These are phyloP conservation scores for Melolontha melolontha DNA, from an alignment of 2,888 invertebrate genomes.

Conservation along the genomic window DNA sequence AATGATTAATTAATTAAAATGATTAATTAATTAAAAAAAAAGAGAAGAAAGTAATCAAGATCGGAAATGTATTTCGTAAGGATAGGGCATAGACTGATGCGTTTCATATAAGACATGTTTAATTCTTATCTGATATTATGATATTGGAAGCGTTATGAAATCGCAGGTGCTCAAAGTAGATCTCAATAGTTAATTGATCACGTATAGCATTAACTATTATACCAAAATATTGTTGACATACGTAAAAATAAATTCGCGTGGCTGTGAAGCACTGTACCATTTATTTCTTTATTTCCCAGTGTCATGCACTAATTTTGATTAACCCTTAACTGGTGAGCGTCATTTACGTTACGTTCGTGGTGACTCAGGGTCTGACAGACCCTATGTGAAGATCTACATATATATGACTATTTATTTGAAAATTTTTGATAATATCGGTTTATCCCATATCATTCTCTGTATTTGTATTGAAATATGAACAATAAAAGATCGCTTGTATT, in stretches of 20 bases:
- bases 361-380: too few species aligned
- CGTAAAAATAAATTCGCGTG: slow-evolving; percentile 4
- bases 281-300: too few species aligned
- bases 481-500: too few species aligned
- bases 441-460: too few species aligned
- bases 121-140: slow-evolving; percentile 22
- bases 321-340: too few species aligned
- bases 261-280: slow-evolving; percentile 19
- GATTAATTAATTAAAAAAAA: slow-evolving; percentile 1
- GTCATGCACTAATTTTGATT: too few species aligned
- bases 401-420: too few species aligned
- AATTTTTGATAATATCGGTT: too few species aligned
- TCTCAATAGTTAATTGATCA: background rate
- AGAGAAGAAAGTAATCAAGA: slow-evolving; percentile 14
- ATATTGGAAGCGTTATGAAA: slow-evolving; percentile 8
- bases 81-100: slow-evolving; percentile 14
- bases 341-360: too few species aligned
- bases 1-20: too few species aligned
- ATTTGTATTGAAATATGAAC: too few species aligned
- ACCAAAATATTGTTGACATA: background rate
- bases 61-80: slow-evolving; percentile 9
- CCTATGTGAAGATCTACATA: too few species aligned
- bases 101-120: background rate
- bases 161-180: slow-evolving; percentile 25
- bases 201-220: background rate